Evolutionary conservation across 2,113 vertebrate species (phyloP).

Genomic region (Ciconia maguari): DNA sequence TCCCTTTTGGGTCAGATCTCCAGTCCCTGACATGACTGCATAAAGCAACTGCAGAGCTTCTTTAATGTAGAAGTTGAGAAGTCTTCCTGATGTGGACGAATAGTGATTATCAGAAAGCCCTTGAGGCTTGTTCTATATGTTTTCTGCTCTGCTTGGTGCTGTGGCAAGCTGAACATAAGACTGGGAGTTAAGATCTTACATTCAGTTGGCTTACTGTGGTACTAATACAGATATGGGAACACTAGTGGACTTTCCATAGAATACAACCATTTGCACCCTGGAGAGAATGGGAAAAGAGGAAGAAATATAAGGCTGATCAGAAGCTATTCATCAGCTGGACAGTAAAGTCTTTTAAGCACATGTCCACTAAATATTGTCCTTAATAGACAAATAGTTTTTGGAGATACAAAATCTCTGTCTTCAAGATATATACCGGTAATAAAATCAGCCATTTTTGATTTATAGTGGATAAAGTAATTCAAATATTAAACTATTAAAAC

Average conservation of each 20-base stretch:
- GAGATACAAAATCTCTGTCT: neutral
- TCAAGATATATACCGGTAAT: neutral
- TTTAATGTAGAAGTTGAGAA: neutral
- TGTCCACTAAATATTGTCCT: neutral
- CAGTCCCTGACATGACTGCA: neutral
- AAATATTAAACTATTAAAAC: neutral
- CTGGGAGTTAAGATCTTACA: neutral
- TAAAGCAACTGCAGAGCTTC: neutral
- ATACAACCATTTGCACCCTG: neutral
- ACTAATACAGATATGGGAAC: neutral
- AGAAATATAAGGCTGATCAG: neutral
- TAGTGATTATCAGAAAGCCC: neutral
- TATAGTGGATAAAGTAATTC: neutral
- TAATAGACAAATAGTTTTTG: neutral
- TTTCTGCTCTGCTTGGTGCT: rapidly evolving
- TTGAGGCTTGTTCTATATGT: neutral
- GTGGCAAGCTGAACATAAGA: neutral
- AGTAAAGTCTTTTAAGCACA: neutral
- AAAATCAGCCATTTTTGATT: neutral
- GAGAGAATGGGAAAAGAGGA: neutral
- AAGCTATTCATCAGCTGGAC: neutral
- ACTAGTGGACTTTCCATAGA: neutral
- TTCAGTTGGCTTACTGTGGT: neutral
- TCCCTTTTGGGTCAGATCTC: neutral
- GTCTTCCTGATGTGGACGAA: neutral